Base-by-base conservation (phyloP, 2,888 invertebrate genomes). In the Parapristionchus giblindavisi region DNA sequence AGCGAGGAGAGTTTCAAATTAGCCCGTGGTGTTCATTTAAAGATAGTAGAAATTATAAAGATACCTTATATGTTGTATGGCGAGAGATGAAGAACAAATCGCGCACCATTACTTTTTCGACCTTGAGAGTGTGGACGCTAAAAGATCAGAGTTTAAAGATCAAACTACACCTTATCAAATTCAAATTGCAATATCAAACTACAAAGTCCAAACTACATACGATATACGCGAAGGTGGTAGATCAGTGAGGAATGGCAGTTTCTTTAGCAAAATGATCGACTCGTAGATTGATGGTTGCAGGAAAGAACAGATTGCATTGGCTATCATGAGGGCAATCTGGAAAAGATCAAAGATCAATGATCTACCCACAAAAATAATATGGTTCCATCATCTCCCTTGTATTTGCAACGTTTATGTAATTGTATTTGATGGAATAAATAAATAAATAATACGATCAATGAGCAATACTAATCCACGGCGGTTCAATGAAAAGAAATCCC, bases 201-300 rank as follows among this genome's bases (percentile, higher is more conserved):
- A 6, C 6, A 61, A 4, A 17, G 34, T 3, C 8, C 3, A 27
- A 65, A 2, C 27, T 34, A 14, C 73, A 58, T 27, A 75, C 75
- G 58, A 54, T 3, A 75, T 75, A 43, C 75, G 6, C 21, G 54
- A 54, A 3, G 75, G 75, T 14, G 75, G 75, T 29, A 75, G 60
- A 43, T 75, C 75, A 48, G 75, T 60, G 27, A 75, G 17, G 51
- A 72, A 75, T 6, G 75, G 75, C 21, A 70, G 58, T 24, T 75
- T 75, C 68, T 75, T 75, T 8, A 75, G 36, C 17, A 65, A 60
- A 17, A 75, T 70, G 27, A 70, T 75, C 56, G 68, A 68, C 51
- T 75, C 75, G 68, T 75, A 75, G 68, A 75, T 75, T 21, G 75
- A 75, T 11, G 75, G 75, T 27, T 66, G 75, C 27, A 75, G 54